Conservation (phyloP, 1,140 invertebrate genomes). For the Drosophila virilis region DNA sequence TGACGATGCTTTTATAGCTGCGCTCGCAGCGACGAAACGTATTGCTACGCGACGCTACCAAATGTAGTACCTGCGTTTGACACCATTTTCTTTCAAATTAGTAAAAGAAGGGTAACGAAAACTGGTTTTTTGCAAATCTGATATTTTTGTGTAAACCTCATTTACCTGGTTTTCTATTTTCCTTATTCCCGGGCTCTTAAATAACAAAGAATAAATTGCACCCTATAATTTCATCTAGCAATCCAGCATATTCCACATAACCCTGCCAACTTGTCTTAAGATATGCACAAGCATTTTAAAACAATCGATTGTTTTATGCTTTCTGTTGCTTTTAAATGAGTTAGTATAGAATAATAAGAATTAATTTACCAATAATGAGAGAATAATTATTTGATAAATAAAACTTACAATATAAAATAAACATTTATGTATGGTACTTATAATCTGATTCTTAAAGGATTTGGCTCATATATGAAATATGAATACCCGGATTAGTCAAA, state of each 20-base stretch:
- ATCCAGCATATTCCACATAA: neutral
- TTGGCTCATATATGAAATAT: too few relatives aligned
- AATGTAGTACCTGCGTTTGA: slow-evolving; percentile 27
- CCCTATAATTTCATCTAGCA: slow-evolving; percentile 16
- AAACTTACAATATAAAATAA: too few relatives aligned
- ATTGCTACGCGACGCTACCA: slow-evolving; percentile 39
- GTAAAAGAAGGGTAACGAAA: neutral
- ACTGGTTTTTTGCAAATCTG: neutral
- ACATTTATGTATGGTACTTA: too few relatives aligned
- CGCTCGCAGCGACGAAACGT: slow-evolving; percentile 33
- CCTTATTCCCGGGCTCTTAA: slow-evolving; percentile 10
- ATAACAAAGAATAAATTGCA: slow-evolving; percentile 19
- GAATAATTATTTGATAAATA: neutral
- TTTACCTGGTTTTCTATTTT: neutral
- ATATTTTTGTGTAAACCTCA: neutral
- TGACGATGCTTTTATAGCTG: slow-evolving; percentile 31
- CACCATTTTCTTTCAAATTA: slow-evolving; percentile 20
- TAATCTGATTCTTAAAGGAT: too few relatives aligned
- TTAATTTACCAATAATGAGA: neutral
- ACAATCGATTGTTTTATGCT: neutral
- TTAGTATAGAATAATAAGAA: neutral
- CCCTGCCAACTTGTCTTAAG: slow-evolving; percentile 27
- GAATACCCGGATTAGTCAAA: too few relatives aligned
- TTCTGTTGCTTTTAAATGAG: too few relatives aligned
- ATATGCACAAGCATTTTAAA: neutral